Base-by-base conservation (phyloP, 2,888 invertebrate species). In the Chorisops tibialis region DNA sequence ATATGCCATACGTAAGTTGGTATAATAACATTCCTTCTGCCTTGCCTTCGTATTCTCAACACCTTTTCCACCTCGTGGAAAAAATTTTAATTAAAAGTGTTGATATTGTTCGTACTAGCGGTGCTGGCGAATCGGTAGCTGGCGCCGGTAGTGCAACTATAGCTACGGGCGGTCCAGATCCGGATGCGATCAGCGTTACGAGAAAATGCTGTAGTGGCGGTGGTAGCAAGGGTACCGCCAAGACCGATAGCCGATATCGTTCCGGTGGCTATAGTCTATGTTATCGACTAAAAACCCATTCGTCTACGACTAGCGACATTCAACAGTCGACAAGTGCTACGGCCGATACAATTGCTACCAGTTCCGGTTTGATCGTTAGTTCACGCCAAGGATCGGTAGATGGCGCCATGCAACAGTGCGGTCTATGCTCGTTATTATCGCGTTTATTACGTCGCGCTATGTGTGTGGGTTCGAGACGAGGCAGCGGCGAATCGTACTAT, bases 401-500 rank as follows among this genome's bases (percentile, higher is more conserved):
- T 67, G 70, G 73, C 18, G 73, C 75, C 47, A 82, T 83, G 79
- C 83, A 84, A 79, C 82, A 83, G 76, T 87, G 87, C 79, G 87
- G 87, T 67, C 81, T 88, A 67, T 88, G 88, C 77, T 83, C 87
- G 72, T 80, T 87, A 75, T 78, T 89, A 69, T 84, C 87, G 71
- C 83, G 85, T 70, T 81, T 87, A 70, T 80, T 89, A 76, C 81
- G 88, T 67, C 80, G 87, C 67, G 85, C 86, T 52, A 84, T 88
- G 82, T 89, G 88, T 76, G 83, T 87, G 67, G 84, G 85, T 65
- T 87, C 86, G 74, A 81, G 88, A 67, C 80, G 88, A 65, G 86
- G 86, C 67, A 88, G 87, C 74, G 86, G 84, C 67, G 88, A 88
- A 67, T 87, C 87, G 43, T 86, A 85, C 75, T 85, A 85, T 73